Evolutionary conservation across 2,888 invertebrate species (phyloP), one percentile per base, ranked within the genome.

Genomic region (Epinotia ramella): DNA sequence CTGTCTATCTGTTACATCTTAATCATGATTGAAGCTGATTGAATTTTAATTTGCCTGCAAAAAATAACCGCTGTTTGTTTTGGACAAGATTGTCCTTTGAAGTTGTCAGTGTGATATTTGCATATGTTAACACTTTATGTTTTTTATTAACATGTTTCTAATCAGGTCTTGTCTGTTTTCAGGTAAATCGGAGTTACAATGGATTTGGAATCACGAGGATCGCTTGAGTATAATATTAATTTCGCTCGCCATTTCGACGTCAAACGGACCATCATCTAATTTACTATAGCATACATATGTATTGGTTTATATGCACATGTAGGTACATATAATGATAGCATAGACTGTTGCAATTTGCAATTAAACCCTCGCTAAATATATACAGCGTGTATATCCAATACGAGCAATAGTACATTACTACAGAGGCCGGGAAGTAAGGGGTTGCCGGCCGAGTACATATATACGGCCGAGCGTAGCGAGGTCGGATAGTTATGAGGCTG

Each of bases 1-100:
- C 53, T 46, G 33, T 33, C 40, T 49, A 75, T 75, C 75, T 65
- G 65, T 75, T 71, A 66, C 75, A 71, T 75, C 75, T 75, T 66
- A 75, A 75, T 75, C 75, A 64, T 56, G 56, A 56, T 67, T 53
- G 59, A 73, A 49, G 60, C 24, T 49, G 20, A 73, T 67, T 67
- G 67, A 73, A 67, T 73, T 67, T 60, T 67, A 67, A 73, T 56
- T 44, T 60, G 53, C 9, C 20, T 18, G 33, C 69, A 74, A 69
- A 75, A 70, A 75, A 59, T 12, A 49, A 44, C 59, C 24, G 24
- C 57, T 65, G 49, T 69, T 63, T 56, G 28, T 64, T 64, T 73
- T 73, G 60, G 40, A 28, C 44, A 46, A 49, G 4, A 40, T 59
- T 70, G 59, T 40, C 20, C 11, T 56, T 44, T 28, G 40, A 56